phyloP scores from a whole-genome alignment of 2,797 vertebrate genomes.

The Mastacembelus armatus region DNA sequence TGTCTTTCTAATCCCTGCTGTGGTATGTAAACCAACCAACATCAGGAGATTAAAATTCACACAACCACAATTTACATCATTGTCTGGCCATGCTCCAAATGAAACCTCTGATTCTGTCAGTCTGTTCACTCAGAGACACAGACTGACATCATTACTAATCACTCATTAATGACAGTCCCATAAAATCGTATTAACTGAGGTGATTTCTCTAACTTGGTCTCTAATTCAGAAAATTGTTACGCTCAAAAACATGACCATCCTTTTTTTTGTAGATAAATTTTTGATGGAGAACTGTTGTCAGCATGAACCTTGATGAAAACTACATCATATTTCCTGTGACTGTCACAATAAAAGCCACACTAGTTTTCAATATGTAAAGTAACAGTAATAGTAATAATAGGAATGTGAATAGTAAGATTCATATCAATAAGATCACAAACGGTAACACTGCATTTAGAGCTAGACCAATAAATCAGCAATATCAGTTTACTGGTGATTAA shows the following conservation, averaged over 20 bases:
- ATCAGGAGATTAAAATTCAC: constrained; percentile 36
- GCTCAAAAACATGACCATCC: too few relatives aligned
- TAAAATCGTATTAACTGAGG: background rate
- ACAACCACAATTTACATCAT: constrained; percentile 8
- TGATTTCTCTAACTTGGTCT: background rate
- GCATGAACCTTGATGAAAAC: too few relatives aligned
- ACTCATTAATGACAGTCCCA: background rate
- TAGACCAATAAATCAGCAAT: too few relatives aligned
- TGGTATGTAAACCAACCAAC: constrained; percentile 32
- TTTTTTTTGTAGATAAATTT: too few relatives aligned
- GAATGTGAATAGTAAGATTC: background rate
- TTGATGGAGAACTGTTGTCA: too few relatives aligned
- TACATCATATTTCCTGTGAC: background rate
- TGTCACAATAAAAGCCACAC: background rate
- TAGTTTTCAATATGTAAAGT: too few relatives aligned
- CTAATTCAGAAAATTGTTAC: background rate
- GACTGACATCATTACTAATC: background rate
- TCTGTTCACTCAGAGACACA: background rate
- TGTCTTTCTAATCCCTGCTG: constrained; percentile 15
- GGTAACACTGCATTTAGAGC: too few relatives aligned
- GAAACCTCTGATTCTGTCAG: constrained; percentile 9
- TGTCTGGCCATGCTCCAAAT: constrained; percentile 1
- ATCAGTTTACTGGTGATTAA: too few relatives aligned
- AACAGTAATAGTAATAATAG: too few relatives aligned
- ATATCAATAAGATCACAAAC: too few relatives aligned